Evolutionary conservation across 2,113 vertebrate species (phyloP), one percentile per base, ranked within the genome.

Genomic region (Solea solea): DNA sequence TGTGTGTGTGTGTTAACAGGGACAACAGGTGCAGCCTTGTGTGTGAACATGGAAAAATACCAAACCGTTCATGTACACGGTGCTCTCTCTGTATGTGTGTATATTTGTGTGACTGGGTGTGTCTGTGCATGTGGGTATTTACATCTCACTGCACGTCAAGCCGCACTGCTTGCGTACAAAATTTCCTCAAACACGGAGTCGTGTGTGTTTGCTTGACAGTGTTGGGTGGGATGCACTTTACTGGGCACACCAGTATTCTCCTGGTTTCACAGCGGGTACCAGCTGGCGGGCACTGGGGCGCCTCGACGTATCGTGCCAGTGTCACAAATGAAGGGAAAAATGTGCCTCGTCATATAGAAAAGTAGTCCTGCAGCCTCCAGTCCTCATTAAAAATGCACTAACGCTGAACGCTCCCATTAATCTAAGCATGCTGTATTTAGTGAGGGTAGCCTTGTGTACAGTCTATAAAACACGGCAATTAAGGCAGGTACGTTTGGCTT

Each of bases 351-450:
- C 84, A 66, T 89, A 89, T 88, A 88, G 82, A 85, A 87, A 85
- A 85, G 80, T 79, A 83, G 82, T 74, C 73, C 84, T 87, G 88
- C 90, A 88, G 80, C 86, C 87, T 88, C 80, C 74, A 72, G 86
- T 84, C 82, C 78, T 91, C 90, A 91, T 92, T 91, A 91, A 88
- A 90, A 90, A 91, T 87, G 86, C 91, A 89, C 77, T 72, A 86
- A 86, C 59, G 71, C 84, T 89, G 90, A 90, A 92, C 73, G 69
- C 84, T 86, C 74, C 87, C 87, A 92, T 92, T 91, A 91, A 92
- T 91, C 89, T 91, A 82, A 86, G 85, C 84, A 72, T 74, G 82
- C 77, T 67, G 81, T 86, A 90, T 90, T 91, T 90, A 91, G 78
- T 54, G 69, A 82, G 82, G 82, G 80, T 83, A 87, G 89, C 88